Conservation (phyloP, 2,113 vertebrate genomes). For the Melanocharis versteri region DNA sequence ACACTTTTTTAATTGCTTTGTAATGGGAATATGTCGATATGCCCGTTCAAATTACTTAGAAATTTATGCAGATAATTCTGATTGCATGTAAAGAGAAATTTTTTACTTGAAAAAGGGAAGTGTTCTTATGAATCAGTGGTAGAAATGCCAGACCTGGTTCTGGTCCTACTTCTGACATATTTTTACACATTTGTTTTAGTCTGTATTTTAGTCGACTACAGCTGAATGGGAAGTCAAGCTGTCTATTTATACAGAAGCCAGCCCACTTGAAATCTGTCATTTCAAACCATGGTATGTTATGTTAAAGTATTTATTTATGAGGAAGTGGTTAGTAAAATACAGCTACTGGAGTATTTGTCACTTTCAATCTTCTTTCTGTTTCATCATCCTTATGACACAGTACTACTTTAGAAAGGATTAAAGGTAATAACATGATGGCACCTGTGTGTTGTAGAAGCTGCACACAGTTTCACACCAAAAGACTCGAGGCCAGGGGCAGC, state of each 20-base stretch:
- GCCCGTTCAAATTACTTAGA: not conserved
- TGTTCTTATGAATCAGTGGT: slow-evolving; percentile 48
- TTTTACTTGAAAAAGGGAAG: slow-evolving; percentile 57
- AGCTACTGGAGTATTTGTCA: not conserved
- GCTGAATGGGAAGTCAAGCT: not conserved
- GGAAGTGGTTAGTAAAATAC: not conserved
- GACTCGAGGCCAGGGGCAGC: not conserved
- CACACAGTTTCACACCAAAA: not conserved
- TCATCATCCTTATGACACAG: not conserved
- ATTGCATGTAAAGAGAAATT: not conserved
- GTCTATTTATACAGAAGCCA: slow-evolving; percentile 14
- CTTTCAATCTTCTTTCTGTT: not conserved
- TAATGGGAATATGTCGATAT: not conserved
- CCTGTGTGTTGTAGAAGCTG: not conserved
- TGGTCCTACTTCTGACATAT: slow-evolving; percentile 46
- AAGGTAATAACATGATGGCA: not conserved
- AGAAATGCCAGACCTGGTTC: slow-evolving; percentile 35
- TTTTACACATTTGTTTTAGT: slow-evolving; percentile 43
- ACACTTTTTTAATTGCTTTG: slow-evolving; percentile 43
- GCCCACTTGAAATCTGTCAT: not conserved
- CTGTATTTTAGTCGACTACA: slow-evolving; percentile 14
- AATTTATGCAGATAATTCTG: slow-evolving; percentile 1
- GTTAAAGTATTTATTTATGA: not conserved
- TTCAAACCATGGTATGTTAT: not conserved
- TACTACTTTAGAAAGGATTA: not conserved